Evolutionary conservation across 2,797 vertebrate species (phyloP), one percentile per base, ranked within the genome.

Genomic region (Diglossa cyanea): DNA sequence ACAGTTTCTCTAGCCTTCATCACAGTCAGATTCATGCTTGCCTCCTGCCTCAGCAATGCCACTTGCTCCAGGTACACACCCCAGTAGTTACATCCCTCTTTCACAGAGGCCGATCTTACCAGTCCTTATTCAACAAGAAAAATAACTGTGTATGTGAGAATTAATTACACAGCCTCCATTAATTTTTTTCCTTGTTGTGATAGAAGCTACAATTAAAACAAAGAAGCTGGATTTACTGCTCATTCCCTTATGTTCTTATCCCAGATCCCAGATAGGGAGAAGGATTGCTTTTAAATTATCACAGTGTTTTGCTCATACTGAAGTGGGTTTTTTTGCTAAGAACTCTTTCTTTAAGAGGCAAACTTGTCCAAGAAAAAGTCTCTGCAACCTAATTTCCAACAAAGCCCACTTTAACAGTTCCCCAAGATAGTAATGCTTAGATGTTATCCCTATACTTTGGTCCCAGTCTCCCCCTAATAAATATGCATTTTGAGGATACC

Each of bases 111-210:
- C 0, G 11, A n/a, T 93, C 62, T 57, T 53, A 50, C 37, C 79
- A 67, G 60, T 37, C 37, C 40, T 86, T 74, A 67, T 68, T 80
- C 81, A 74, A 82, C 9, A 51, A 74, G 60, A 79, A 92, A 85
- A 95, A 82, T 67, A 74, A 60, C 28, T 57, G 39, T 0, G 0
- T 31, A 48, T 25, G 13, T 58, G 50, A 93, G 35, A 87, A 89
- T 44, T 71, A 87, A 89, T 89, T 87, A 89, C 10, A 1, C 20
- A 74, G 28, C 19, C 25, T 67, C 37, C 18, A n/a, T 65, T 80
- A 78, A 68, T 83, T 74, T 90, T 90, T 91, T 93, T 81, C 71
- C 23, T 9, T 90, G 50, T 91, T 88, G 39, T 91, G 68, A 94
- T 2, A 89, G 28, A 42, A 85, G 17, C 17, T 37, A 68, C 25